Base-by-base conservation (phyloP, 2,888 invertebrate species). In the Torymus aiolomorphi region DNA sequence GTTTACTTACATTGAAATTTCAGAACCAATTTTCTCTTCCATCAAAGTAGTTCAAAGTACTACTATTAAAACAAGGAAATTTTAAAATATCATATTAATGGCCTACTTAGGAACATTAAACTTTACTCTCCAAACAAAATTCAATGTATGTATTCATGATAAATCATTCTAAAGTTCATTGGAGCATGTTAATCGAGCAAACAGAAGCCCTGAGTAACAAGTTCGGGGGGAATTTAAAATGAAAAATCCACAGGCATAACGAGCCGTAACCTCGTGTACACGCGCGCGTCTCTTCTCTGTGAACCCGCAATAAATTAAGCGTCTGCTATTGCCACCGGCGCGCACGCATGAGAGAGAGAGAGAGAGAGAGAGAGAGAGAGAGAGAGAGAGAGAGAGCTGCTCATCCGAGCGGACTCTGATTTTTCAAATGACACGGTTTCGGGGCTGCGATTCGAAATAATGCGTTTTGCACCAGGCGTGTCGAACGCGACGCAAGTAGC, bases 381-480 rank as follows among this genome's bases (percentile, higher is more conserved):
- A 31, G 31, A 31, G 31, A 31, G 4, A 31, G 31, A 31, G 31
- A 31, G 31, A 2, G 3, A 12, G 2, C 11, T 10, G 59, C 16
- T 42, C 51, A 16, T 14, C 13, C 63, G 24, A 24, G 57, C 57
- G 24, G 12, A 54, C 69, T 51, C 56, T 59, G 73, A 73, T 78
- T 78, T 31, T 52, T 10, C n/a, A 14, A 57, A 16, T 59, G 70
- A 56, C 49, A 62, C 76, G 69, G 56, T 76, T 14, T 8, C 71
- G 51, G 51, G 82, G 78, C 78, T 80, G 76, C 83, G 82, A 83
- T 84, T 84, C 84, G 84, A 85, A 86, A 86, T 87, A 87, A 88
- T 86, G 86, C 83, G 84, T 54, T 54, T 84, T 85, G 86, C 88
- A 88, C 87, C 86, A 86, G 85, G 88, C 88, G 88, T 88, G 86